Evolutionary conservation across 2,888 invertebrate species (phyloP).

Genomic region (Stenodema calcarata): DNA sequence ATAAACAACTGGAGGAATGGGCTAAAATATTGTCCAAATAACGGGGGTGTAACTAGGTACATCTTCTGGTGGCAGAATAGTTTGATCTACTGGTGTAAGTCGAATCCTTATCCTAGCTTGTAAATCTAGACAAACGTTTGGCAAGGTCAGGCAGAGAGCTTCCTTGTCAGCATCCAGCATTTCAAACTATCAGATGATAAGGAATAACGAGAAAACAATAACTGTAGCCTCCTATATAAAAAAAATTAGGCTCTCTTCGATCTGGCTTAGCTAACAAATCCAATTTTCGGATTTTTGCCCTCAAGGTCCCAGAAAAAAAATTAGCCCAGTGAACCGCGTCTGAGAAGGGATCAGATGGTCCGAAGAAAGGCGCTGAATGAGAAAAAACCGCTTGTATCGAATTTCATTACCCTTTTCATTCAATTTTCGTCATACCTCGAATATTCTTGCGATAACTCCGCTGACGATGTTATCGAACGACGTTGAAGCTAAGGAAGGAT

Average conservation of each 20-base stretch:
- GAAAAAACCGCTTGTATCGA: conserved; percentile 1
- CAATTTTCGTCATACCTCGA: background rate
- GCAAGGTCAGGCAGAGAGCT: too few species aligned
- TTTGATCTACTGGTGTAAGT: too few species aligned
- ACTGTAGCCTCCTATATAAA: too few species aligned
- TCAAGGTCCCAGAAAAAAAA: background rate
- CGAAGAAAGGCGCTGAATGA: background rate
- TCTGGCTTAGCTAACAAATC: conserved; percentile 16
- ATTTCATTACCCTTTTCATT: background rate
- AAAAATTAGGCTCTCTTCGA: background rate
- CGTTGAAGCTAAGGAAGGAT: background rate
- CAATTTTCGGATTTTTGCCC: conserved; percentile 8
- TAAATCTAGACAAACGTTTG: too few species aligned
- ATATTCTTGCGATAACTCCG: background rate
- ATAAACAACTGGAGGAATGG: too few species aligned
- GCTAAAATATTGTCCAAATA: too few species aligned
- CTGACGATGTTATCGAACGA: background rate
- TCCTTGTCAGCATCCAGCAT: too few species aligned
- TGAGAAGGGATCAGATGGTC: background rate
- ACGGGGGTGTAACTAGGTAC: too few species aligned
- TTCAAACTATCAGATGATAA: too few species aligned
- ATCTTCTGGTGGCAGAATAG: too few species aligned
- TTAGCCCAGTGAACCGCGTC: background rate
- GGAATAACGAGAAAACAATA: too few species aligned
- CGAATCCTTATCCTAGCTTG: too few species aligned